These are phyloP conservation scores for Diceros bicornis DNA, from an alignment of 2,797 vertebrate genomes.

Conservation along the genomic window DNA sequence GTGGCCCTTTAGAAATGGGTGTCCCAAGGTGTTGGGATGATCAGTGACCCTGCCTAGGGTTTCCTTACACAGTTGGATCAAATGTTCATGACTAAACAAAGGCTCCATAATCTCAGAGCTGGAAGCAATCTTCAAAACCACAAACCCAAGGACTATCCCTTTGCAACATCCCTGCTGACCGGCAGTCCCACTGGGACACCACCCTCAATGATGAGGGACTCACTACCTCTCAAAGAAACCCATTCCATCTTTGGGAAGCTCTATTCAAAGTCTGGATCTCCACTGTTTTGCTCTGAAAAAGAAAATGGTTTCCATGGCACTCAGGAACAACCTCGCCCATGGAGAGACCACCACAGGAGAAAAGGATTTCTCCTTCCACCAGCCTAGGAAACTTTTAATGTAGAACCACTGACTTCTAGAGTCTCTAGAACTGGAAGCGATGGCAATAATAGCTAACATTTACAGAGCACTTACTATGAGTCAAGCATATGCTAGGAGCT, in stretches of 20 bases:
- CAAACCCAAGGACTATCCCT: background rate
- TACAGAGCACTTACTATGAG: background rate
- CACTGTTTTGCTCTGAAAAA: background rate
- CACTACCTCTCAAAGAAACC: background rate
- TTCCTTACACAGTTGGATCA: background rate
- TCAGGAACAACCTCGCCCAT: background rate
- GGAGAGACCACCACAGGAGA: background rate
- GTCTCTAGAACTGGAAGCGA: conserved; percentile 20
- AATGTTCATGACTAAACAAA: conserved; percentile 9
- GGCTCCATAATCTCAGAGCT: background rate
- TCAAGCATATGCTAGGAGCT: conserved; percentile 16
- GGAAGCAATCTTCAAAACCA: background rate
- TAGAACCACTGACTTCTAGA: background rate
- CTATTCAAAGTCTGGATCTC: background rate
- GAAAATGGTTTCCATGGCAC: background rate
- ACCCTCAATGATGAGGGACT: background rate
- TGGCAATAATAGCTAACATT: background rate
- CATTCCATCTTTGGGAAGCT: background rate
- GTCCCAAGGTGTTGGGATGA: background rate
- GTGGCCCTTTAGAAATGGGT: background rate
- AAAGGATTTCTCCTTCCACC: background rate
- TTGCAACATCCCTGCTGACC: background rate
- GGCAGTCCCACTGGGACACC: background rate
- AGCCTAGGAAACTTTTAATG: background rate
- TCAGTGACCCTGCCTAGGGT: background rate